phyloP scores from a whole-genome alignment of 1,140 invertebrate genomes.

The Leptinotarsa defecta region DNA sequence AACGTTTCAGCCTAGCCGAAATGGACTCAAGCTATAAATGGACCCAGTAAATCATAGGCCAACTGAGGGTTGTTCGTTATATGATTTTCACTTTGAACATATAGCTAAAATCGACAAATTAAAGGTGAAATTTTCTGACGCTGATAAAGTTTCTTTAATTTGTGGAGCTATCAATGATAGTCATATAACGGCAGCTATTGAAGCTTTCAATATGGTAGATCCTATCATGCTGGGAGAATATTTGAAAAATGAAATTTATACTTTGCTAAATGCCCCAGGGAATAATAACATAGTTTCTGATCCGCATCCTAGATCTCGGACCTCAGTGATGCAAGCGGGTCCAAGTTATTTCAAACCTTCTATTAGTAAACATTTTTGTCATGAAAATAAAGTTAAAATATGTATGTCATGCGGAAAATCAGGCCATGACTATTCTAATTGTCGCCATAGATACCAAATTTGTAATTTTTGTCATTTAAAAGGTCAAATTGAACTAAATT shows the following conservation, averaged over 20 bases:
- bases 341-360: not conserved
- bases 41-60: slow-evolving; percentile 20
- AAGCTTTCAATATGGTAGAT: slow-evolving; percentile 14
- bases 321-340: not conserved
- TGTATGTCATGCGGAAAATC: not conserved
- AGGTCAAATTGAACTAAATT: too few relatives aligned
- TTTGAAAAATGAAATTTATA: slow-evolving; percentile 26
- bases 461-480: too few relatives aligned
- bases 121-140: slow-evolving; percentile 9
- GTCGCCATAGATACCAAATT: too few relatives aligned
- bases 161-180: slow-evolving; percentile 14
- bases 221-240: slow-evolving; percentile 13
- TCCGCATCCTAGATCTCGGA: not conserved
- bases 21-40: slow-evolving; percentile 20
- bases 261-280: too few relatives aligned
- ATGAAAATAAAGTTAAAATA: too few relatives aligned
- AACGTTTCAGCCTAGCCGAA: slow-evolving; percentile 1
- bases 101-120: slow-evolving; percentile 17
- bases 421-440: too few relatives aligned
- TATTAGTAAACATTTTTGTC: not conserved
- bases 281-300: not conserved
- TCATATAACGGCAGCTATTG: slow-evolving; percentile 1
- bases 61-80: slow-evolving; percentile 5
- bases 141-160: slow-evolving; percentile 26
- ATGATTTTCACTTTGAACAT: slow-evolving; percentile 24